Evolutionary conservation across 37 sponge, comb jelly and placozoan species (phyloP), one percentile per base, ranked within the genome.

Genomic region (Crambe crambe): DNA sequence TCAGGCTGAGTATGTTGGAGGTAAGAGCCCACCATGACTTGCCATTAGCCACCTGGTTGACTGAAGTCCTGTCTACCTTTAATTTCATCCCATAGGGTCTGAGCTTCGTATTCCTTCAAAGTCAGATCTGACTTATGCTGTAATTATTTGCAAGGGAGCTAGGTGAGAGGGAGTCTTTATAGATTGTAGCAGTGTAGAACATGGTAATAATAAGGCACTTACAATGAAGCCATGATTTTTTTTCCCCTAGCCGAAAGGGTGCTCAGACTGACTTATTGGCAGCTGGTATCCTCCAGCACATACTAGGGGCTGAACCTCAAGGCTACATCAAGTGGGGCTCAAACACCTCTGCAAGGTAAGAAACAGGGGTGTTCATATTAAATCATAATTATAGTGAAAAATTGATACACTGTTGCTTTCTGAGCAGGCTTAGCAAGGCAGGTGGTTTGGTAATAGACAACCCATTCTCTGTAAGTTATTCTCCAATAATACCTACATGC

Each of bases 361-460:
- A 36, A 32, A 64, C 18, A 59, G n/a, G n/a, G n/a, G n/a, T n/a
- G n/a, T n/a, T n/a, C n/a, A n/a, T n/a, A n/a, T n/a, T n/a, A n/a
- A n/a, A n/a, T n/a, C n/a, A n/a, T n/a, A n/a, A n/a, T n/a, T n/a
- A n/a, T n/a, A n/a, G n/a, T n/a, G n/a, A n/a, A n/a, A n/a, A n/a
- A n/a, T n/a, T n/a, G n/a, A n/a, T n/a, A n/a, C n/a, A n/a, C n/a
- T n/a, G n/a, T n/a, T n/a, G n/a, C n/a, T n/a, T n/a, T n/a, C n/a
- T n/a, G n/a, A n/a, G n/a, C 47, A 90, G 90, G 34, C 89, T 92
- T 22, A 36, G 61, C 34, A 92, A 92, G 59, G 89, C 82, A 29
- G 90, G 72, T 5, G 57, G 82, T 12, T 54, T 42, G 35, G 76
- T 80, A 21, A 40, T 78, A 0, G 62, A 85, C 2, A 35, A 38